Evolutionary conservation across 2,888 invertebrate genomes (phyloP).

Genomic region (Rhodophaea formosa): DNA sequence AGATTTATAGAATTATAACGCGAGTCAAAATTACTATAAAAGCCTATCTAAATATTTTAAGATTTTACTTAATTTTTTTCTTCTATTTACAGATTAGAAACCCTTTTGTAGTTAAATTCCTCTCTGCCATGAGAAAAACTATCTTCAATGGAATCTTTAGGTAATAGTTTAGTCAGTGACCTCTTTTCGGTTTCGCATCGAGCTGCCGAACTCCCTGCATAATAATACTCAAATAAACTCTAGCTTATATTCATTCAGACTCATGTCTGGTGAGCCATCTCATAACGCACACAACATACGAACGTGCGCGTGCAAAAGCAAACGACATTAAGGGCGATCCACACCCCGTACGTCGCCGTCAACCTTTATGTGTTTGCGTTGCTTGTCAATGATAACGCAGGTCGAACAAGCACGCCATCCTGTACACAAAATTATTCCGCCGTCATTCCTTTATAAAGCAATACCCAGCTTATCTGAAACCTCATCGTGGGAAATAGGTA

Average conservation of each 20-base stretch:
- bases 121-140: too few relatives aligned
- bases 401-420: conserved; percentile 17
- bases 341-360: conserved; percentile 30
- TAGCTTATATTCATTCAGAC: conserved; percentile 5
- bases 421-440: conserved; percentile 14
- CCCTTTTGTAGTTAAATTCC: too few relatives aligned
- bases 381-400: conserved; percentile 25
- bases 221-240: not conserved
- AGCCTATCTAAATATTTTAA: too few relatives aligned
- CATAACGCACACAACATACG: conserved; percentile 18
- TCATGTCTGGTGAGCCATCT: conserved; percentile 21
- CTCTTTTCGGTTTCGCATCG: too few relatives aligned
- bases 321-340: conserved; percentile 35
- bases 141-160: too few relatives aligned
- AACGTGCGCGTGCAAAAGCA: conserved; percentile 43
- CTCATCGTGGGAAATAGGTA: conserved; percentile 19
- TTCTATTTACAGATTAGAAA: too few relatives aligned
- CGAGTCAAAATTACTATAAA: too few relatives aligned
- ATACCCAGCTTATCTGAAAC: conserved; percentile 20
- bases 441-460: conserved; percentile 18
- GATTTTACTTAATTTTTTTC: too few relatives aligned
- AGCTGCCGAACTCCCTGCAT: not conserved
- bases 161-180: too few relatives aligned
- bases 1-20: too few relatives aligned
- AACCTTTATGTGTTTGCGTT: conserved; percentile 37